Evolutionary conservation across 2,797 vertebrate species (phyloP).

Genomic region (Champsocephalus esox): DNA sequence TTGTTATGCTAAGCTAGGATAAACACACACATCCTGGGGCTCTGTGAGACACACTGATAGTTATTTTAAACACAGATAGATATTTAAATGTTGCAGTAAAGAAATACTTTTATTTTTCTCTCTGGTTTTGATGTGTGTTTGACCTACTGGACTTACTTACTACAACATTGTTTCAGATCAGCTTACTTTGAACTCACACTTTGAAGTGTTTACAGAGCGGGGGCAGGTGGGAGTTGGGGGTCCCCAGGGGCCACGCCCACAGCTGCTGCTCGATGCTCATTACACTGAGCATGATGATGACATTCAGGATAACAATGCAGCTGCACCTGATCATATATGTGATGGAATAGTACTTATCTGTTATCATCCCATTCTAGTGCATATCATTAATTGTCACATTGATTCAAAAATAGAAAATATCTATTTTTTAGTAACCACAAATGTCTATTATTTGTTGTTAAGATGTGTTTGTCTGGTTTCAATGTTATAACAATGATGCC

Average conservation of each 20-base stretch:
- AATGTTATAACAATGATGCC: not conserved
- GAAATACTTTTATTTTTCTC: not conserved
- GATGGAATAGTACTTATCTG: not conserved
- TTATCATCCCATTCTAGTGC: not conserved
- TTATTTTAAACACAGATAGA: no score
- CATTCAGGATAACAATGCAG: slow-evolving; percentile 49
- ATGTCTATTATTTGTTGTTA: no score
- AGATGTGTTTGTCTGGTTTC: no score
- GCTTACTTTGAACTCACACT: slow-evolving; percentile 5
- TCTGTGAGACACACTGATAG: no score
- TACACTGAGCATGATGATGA: slow-evolving; percentile 23
- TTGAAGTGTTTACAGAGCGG: slow-evolving; percentile 25
- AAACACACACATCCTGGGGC: not conserved
- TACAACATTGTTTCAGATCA: not conserved
- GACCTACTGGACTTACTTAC: not conserved
- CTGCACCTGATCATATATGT: not conserved
- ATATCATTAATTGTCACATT: not conserved
- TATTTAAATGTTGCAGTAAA: no score
- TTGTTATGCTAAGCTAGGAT: slow-evolving; percentile 11
- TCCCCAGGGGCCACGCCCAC: slow-evolving; percentile 5
- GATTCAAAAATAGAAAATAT: no score
- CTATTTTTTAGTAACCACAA: no score
- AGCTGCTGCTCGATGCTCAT: slow-evolving; percentile 57
- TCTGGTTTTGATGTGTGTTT: not conserved
- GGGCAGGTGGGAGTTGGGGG: slow-evolving; percentile 8